Evolutionary conservation across 2,113 vertebrate genomes (phyloP), one percentile per base, ranked within the genome.

Genomic region (Pseudorectes ferrugineus): DNA sequence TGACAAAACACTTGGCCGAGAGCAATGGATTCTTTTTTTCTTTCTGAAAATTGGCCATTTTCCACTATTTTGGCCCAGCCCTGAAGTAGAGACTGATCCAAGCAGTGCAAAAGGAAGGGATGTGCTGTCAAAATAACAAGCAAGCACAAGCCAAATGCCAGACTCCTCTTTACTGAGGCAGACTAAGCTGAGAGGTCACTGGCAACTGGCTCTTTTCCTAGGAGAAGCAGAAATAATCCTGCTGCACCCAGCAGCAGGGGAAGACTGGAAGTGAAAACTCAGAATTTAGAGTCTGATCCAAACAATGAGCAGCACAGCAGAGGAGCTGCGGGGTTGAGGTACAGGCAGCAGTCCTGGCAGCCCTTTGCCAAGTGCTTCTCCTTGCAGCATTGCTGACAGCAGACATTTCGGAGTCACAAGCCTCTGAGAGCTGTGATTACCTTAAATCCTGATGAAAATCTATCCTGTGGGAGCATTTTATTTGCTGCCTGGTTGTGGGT

Each of bases 301-400:
- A 25, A 55, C 3, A 36, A 52, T 0, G 6, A 43, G 12, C 51
- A 73, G 68, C 76, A 17, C 55, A 58, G 74, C 75, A 59, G 72
- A 81, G n/a, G 73, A 65, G 62, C 48, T 4, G 12, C 0, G 0
- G 51, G 38, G 23, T 0, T 33, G 43, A 14, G 4, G 62, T 31
- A 11, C 36, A 15, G 67, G 48, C 85, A 42, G 48, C 6, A 5
- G 25, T 35, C 33, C 72, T n/a, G 63, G 18, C 7, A 80, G 75
- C 38, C 24, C 23, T 40, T 77, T 62, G 65, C 72, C 80, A 67
- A 80, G 57, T 1, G 8, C 55, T 70, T 35, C 78, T 63, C 89
- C 70, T 85, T 28, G n/a, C 22, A 29, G 57, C 23, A 6, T 36
- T 87, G 87, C 89, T 86, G 84, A 66, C 12, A 1, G 51, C 55